phyloP scores from a whole-genome alignment of 2,888 invertebrate species.

The Harpalus rufipes region DNA sequence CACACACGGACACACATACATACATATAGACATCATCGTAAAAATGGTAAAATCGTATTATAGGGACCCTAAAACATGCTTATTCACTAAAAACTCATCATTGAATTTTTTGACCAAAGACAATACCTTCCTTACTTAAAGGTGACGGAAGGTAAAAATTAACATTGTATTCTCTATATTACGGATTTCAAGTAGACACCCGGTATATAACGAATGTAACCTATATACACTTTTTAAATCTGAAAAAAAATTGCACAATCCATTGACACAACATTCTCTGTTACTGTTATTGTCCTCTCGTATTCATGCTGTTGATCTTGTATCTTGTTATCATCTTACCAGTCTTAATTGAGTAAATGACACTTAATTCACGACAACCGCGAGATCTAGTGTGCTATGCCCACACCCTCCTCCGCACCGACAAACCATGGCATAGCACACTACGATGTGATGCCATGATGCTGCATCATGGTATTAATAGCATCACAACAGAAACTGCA shows the following conservation, averaged over 20 bases:
- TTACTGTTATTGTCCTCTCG: neutral
- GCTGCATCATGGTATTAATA: neutral
- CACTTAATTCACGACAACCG: slow-evolving; percentile 16
- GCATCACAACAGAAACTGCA: neutral
- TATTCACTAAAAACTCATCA: too few relatives aligned
- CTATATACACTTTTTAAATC: too few relatives aligned
- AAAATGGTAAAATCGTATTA: too few relatives aligned
- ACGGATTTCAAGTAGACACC: too few relatives aligned
- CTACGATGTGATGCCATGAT: neutral
- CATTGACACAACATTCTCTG: neutral
- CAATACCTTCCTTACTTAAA: too few relatives aligned
- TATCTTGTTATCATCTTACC: slow-evolving; percentile 3
- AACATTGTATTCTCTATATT: too few relatives aligned
- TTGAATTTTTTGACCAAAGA: too few relatives aligned
- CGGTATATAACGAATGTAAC: too few relatives aligned
- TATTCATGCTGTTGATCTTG: neutral
- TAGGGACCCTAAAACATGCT: too few relatives aligned
- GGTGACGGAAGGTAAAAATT: too few relatives aligned
- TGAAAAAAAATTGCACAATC: neutral
- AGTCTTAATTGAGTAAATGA: slow-evolving; percentile 32
- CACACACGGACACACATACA: too few relatives aligned
- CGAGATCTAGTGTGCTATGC: neutral
- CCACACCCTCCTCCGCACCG: neutral
- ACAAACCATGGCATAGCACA: neutral
- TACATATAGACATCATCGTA: too few relatives aligned